Evolutionary conservation across 92 coral and sea anemone species (phyloP).

Genomic region (Meandrina meandrites): DNA sequence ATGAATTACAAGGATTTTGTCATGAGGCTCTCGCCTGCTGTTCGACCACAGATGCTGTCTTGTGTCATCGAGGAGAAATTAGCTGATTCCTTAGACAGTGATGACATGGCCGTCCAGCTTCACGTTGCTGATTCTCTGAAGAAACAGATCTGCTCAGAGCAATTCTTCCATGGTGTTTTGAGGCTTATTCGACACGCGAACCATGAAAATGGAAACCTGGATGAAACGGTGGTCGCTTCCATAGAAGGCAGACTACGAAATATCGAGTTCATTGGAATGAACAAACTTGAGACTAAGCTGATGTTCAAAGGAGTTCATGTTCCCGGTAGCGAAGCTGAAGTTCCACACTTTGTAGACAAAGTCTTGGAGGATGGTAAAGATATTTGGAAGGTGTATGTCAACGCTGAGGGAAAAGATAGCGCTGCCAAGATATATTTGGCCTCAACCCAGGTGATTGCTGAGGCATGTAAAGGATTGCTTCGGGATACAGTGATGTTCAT

Average conservation of each 20-base stretch:
- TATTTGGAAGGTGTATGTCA: slow-evolving; percentile 56
- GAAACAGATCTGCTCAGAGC: slow-evolving; percentile 37
- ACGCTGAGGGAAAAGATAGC: not conserved
- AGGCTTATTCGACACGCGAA: slow-evolving; percentile 65
- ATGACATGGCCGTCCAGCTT: not conserved
- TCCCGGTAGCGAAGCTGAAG: slow-evolving; percentile 60
- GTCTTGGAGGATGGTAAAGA: slow-evolving; percentile 9
- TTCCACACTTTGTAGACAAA: slow-evolving; percentile 48
- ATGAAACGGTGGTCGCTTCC: slow-evolving; percentile 16
- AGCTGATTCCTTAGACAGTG: not conserved
- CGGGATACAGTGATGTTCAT: slow-evolving; percentile 21
- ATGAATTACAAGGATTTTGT: slow-evolving; percentile 46
- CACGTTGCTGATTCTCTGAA: slow-evolving; percentile 41
- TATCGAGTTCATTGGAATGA: slow-evolving; percentile 35
- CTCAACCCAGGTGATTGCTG: slow-evolving; percentile 32
- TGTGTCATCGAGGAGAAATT: slow-evolving; percentile 55
- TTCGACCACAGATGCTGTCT: slow-evolving; percentile 61
- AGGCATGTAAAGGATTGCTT: slow-evolving; percentile 39
- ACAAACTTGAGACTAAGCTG: slow-evolving; percentile 37
- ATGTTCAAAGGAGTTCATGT: slow-evolving; percentile 36
- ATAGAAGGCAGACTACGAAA: slow-evolving; percentile 39
- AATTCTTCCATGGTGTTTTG: slow-evolving; percentile 58
- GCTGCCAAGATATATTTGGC: slow-evolving; percentile 2
- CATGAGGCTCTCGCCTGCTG: slow-evolving; percentile 33
- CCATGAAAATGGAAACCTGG: slow-evolving; percentile 1